Percentiles rank a stretch among this genome's conserved stretches.
These are phyloP conservation scores for Sinotaia quadrata DNA, from an alignment of 2,888 invertebrate species.

Conservation along the genomic window DNA sequence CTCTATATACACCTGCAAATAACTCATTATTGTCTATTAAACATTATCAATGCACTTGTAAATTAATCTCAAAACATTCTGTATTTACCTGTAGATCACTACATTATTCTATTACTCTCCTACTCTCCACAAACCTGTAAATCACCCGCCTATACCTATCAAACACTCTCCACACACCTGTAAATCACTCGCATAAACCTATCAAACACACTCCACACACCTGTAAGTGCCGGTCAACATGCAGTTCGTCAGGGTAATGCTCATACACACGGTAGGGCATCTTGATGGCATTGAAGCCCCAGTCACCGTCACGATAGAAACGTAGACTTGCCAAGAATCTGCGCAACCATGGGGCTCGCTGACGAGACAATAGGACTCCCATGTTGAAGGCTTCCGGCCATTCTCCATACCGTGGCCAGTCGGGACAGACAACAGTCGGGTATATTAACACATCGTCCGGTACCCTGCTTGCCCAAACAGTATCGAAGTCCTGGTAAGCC, in stretches of 20 bases:
- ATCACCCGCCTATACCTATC: too few relatives aligned
- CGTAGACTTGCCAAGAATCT: conserved; percentile 32
- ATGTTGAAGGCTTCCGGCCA: conserved; percentile 41
- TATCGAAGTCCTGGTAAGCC: conserved; percentile 57
- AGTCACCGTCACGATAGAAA: conserved; percentile 30
- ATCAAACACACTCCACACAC: too few relatives aligned
- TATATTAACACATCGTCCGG: conserved; percentile 39
- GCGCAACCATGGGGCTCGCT: conserved; percentile 29
- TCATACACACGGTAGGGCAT: conserved; percentile 46
- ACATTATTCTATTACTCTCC: too few relatives aligned
- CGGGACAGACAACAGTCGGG: conserved; percentile 49
- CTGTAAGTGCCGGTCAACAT: conserved; percentile 50
- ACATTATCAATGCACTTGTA: too few relatives aligned
- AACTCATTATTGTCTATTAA: too few relatives aligned
- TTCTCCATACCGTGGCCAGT: conserved; percentile 48
- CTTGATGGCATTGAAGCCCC: conserved; percentile 31
- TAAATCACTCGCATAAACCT: too few relatives aligned
- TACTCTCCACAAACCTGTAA: too few relatives aligned
- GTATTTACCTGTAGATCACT: too few relatives aligned
- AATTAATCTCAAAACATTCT: too few relatives aligned
- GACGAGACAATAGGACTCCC: conserved; percentile 48
- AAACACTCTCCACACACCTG: too few relatives aligned
- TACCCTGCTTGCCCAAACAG: conserved; percentile 50
- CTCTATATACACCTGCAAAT: too few relatives aligned
- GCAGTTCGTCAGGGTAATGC: conserved; percentile 48